Evolutionary conservation across 1,140 invertebrate species (phyloP), one percentile per base, ranked within the genome.

Genomic region (Heliconius melpomene): DNA sequence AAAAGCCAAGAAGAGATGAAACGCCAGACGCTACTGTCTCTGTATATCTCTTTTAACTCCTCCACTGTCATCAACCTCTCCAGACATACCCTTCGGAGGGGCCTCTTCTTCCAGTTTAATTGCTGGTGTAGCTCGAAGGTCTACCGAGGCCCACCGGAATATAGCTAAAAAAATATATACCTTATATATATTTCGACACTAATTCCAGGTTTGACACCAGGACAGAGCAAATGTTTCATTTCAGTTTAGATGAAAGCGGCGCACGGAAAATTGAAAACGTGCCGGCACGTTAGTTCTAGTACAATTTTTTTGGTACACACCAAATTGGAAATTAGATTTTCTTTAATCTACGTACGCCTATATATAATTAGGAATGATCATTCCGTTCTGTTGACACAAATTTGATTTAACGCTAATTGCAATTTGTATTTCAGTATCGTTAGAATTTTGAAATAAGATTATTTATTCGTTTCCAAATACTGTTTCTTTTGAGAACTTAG

Each of bases 311-410:
- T 13, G 60, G 60, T 13, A 66, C 3, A 26, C 60, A 29, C 60
- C 26, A 26, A 29, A 66, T 66, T 29, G 26, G 26, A 66, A 66
- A 66, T 11, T 29, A 66, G 60, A 66, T 66, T 66, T 29, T 3
- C 60, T 66, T 66, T 66, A 66, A 66, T 66, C 60, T 66, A 7
- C 60, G 23, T 16, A 66, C 26, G 60, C 23, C 60, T 66, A 66
- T 66, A 29, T 66, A 66, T 66, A 29, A 66, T 66, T 66, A 29
- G 60, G 60, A 29, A 29, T 29, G 60, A 29, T 66, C 60, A 66
- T 66, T 66, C 11, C 11, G 13, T 6, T 29, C 8, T 29, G 60
- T 26, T 26, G 26, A 66, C 26, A 29, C 26, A 66, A 16, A 13
- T 66, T 66, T 16, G 60, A 29, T 66, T 66, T 66, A 26, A 26